Percentiles rank a stretch among this genome's conserved stretches.
Evolutionary conservation across 2,797 vertebrate species (phyloP).

Genomic region (Acrossocheilus wenchowensis): DNA sequence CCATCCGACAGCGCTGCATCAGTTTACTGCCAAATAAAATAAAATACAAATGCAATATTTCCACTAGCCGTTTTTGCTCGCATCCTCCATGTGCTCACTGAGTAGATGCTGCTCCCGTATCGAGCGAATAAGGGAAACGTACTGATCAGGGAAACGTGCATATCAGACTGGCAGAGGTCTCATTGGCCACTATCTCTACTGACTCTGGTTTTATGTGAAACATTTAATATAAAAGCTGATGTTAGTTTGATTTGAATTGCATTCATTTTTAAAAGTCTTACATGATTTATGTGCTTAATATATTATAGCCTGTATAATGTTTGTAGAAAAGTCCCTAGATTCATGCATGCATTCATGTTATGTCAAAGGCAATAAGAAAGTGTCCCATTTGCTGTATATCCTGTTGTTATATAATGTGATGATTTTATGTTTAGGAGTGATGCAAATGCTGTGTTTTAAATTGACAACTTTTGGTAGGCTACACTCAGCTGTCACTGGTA

Average conservation of each 20-base stretch:
- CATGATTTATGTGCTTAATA: not conserved
- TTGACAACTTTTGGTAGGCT: not conserved
- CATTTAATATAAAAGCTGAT: not conserved
- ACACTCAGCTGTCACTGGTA: not conserved
- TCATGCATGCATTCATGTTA: not conserved
- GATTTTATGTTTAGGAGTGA: not conserved
- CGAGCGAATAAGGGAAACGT: conserved; percentile 12
- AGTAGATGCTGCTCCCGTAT: not conserved
- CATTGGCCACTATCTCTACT: conserved; percentile 25
- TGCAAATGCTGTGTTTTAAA: not conserved
- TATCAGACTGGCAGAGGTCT: conserved; percentile 19
- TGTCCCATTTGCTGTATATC: not conserved
- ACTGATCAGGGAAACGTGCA: conserved; percentile 8
- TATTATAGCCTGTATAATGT: not conserved
- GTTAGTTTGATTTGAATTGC: not conserved
- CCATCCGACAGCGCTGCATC: conserved; percentile 23
- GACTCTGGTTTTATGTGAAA: not conserved
- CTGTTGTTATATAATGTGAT: no score
- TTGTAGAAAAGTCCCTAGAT: not conserved
- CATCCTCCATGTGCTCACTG: conserved; percentile 17
- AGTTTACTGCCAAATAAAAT: conserved; percentile 11
- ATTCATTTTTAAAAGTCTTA: not conserved
- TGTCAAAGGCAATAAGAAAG: not conserved
- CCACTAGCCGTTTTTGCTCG: not conserved
- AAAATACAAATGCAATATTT: not conserved